These are phyloP conservation scores for Pemphredon lugubris DNA, from an alignment of 2,888 invertebrate genomes.

Conservation along the genomic window DNA sequence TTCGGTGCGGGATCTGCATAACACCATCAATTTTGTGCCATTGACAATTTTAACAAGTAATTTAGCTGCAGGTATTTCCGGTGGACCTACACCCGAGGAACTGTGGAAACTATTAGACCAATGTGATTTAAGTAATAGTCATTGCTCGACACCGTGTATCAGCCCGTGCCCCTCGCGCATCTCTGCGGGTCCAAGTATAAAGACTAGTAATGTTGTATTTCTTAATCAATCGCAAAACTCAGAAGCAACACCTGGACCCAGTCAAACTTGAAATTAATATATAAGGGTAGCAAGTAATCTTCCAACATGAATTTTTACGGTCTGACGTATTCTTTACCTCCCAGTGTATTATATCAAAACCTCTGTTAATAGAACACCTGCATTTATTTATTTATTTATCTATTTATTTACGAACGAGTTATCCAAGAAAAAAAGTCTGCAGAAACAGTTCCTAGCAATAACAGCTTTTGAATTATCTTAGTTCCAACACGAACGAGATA, in stretches of 20 bases:
- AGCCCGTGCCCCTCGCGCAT: slow-evolving; percentile 87
- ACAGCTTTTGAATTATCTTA: slow-evolving; percentile 14
- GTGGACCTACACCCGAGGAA: slow-evolving; percentile 97
- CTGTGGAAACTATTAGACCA: slow-evolving; percentile 94
- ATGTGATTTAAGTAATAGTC: slow-evolving; percentile 93
- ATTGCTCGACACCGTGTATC: slow-evolving; percentile 89
- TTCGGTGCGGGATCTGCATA: no score
- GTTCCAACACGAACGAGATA: no score
- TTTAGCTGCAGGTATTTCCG: slow-evolving; percentile 85
- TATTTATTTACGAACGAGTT: slow-evolving; percentile 28
- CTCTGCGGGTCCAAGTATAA: slow-evolving; percentile 81
- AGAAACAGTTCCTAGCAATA: slow-evolving; percentile 57
- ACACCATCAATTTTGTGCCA: neutral
- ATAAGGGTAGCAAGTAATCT: no score
- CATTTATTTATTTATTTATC: slow-evolving; percentile 57
- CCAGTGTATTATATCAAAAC: neutral
- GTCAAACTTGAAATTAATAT: slow-evolving; percentile 64
- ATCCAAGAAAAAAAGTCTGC: slow-evolving; percentile 32
- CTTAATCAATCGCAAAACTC: slow-evolving; percentile 83
- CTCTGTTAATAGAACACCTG: slow-evolving; percentile 14
- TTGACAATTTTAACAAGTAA: slow-evolving; percentile 15
- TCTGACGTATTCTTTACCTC: neutral
- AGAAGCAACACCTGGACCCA: slow-evolving; percentile 68
- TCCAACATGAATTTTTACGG: neutral
- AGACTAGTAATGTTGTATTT: slow-evolving; percentile 85